Evolutionary conservation across 1,140 invertebrate species (phyloP).

Genomic region (Heliconius hewitsoni): DNA sequence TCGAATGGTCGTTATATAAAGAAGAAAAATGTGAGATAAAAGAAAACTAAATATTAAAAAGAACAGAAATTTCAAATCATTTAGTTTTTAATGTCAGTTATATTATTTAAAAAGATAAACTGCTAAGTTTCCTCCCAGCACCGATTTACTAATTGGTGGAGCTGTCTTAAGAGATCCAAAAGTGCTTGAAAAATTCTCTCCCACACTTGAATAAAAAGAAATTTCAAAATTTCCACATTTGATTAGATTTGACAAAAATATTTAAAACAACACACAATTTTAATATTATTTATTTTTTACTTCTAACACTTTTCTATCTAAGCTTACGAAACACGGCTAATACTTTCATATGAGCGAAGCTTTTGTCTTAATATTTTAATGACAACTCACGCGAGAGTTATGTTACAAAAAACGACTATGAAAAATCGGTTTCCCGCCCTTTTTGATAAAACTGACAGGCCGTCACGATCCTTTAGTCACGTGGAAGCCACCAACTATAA

Average conservation of each 20-base stretch:
- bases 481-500: background rate
- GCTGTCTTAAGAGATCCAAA: too few species aligned
- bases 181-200: too few species aligned
- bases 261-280: background rate
- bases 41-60: too few species aligned
- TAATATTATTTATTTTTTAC: background rate
- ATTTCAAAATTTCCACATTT: too few species aligned
- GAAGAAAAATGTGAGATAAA: too few species aligned
- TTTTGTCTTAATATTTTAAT: slow-evolving; percentile 34
- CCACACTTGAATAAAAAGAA: too few species aligned
- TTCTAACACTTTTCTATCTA: slow-evolving; percentile 18
- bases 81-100: too few species aligned
- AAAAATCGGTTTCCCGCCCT: slow-evolving; percentile 17
- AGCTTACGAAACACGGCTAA: background rate
- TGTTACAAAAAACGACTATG: slow-evolving; percentile 28
- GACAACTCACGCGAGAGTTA: slow-evolving; percentile 33
- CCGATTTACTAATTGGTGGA: too few species aligned
- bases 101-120: too few species aligned
- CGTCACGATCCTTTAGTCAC: slow-evolving; percentile 24
- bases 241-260: too few species aligned
- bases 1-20: background rate
- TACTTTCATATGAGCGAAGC: slow-evolving; percentile 16
- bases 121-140: too few species aligned
- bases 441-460: slow-evolving; percentile 33
- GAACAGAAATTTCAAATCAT: too few species aligned